These are phyloP conservation scores for Xiphophorus couchianus DNA, from an alignment of 2,113 vertebrate genomes.

Conservation along the genomic window DNA sequence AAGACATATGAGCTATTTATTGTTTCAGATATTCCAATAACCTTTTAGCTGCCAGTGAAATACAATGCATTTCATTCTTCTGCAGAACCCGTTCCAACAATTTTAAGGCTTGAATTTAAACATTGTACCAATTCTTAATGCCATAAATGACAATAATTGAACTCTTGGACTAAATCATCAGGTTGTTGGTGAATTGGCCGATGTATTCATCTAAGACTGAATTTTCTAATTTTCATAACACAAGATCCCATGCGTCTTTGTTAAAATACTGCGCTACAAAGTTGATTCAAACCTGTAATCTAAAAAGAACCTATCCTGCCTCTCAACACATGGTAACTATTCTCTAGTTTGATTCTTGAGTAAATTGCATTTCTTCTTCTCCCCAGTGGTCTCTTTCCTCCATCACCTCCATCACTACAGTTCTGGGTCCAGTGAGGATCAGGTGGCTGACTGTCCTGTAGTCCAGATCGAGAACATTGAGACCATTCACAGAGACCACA, in stretches of 20 bases:
- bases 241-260: too few species aligned
- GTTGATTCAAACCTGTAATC: too few species aligned
- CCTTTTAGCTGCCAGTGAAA: too few species aligned
- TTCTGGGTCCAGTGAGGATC: conserved; percentile 89
- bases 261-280: too few species aligned
- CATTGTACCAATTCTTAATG: not conserved
- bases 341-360: not conserved
- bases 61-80: not conserved
- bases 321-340: too few species aligned
- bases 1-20: too few species aligned
- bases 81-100: not conserved
- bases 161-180: not conserved
- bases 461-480: conserved; percentile 87
- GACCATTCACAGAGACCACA: conserved; percentile 88
- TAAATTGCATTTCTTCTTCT: not conserved
- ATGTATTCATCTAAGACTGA: not conserved
- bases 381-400: conserved; percentile 78
- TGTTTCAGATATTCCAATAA: too few species aligned
- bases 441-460: conserved; percentile 91
- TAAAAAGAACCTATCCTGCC: too few species aligned
- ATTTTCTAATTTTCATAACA: too few species aligned
- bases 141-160: not conserved
- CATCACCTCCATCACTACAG: conserved; percentile 93
- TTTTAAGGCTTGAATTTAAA: not conserved
- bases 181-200: not conserved